These are phyloP conservation scores for Steatocranus sp. DNA, from an alignment of 2,797 vertebrate genomes.

Conservation along the genomic window DNA sequence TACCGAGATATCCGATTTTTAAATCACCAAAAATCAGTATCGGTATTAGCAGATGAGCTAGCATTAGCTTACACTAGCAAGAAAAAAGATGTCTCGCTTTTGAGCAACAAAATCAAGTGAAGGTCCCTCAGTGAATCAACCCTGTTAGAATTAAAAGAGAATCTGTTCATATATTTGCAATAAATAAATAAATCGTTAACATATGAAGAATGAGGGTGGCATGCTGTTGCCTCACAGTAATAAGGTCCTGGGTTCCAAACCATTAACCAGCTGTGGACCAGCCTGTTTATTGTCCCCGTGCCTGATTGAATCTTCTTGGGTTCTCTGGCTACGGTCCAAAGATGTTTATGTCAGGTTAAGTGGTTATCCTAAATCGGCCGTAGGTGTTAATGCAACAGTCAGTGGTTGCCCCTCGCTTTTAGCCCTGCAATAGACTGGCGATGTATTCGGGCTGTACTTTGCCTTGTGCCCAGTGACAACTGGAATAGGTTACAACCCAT, in stretches of 20 bases:
- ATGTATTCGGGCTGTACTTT: not conserved
- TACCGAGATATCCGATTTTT: not conserved
- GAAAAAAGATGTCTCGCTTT: not conserved
- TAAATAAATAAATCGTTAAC: not conserved
- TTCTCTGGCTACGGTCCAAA: not conserved
- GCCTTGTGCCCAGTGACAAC: not conserved
- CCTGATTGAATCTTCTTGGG: not conserved
- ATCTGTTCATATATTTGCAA: not conserved
- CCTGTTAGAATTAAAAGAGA: not conserved
- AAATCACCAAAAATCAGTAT: not conserved
- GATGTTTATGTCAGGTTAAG: not conserved
- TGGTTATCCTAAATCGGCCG: not conserved
- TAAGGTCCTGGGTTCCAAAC: not conserved
- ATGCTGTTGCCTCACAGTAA: not conserved
- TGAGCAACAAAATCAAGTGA: not conserved
- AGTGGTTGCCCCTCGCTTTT: not conserved
- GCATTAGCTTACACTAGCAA: not conserved
- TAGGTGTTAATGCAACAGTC: not conserved
- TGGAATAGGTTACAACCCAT: not conserved
- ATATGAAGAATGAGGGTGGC: not conserved
- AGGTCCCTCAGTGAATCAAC: not conserved
- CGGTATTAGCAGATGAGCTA: not conserved
- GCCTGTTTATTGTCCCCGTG: not conserved
- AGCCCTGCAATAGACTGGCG: not conserved
- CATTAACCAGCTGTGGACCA: not conserved